Percentiles rank a stretch among this genome's conserved stretches.
Conservation (phyloP, 2,113 vertebrate species). For the Setophaga coronata region DNA sequence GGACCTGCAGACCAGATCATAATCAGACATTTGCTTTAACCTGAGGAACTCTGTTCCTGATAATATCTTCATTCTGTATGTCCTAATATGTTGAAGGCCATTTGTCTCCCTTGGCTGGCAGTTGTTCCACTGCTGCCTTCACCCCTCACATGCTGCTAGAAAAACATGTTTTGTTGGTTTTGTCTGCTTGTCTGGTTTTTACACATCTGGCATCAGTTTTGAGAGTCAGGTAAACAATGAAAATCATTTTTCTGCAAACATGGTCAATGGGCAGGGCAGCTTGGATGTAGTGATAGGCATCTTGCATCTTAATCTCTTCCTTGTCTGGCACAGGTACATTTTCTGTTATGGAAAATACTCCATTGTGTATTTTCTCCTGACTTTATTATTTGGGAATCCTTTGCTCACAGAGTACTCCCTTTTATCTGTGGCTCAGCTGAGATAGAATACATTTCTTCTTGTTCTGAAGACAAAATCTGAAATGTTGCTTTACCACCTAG, state of each 20-base stretch:
- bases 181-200: not conserved
- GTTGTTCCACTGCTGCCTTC: not conserved
- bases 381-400: no score
- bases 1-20: not conserved
- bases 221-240: not conserved
- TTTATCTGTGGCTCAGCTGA: not conserved
- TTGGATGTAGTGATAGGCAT: no score
- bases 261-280: no score
- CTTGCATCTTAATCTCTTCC: no score
- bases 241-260: not conserved
- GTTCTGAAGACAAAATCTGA: not conserved
- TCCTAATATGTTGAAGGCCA: not conserved
- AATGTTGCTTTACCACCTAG: not conserved
- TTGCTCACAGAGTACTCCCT: not conserved
- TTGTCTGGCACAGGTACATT: no score
- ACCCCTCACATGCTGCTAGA: fast-evolving
- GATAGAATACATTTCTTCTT: not conserved
- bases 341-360: no score
- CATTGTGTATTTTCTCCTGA: no score
- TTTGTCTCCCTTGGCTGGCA: not conserved
- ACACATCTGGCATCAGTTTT: not conserved
- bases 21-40: not conserved
- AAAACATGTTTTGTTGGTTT: not conserved
- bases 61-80: not conserved
- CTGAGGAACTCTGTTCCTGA: not conserved